Percentiles rank a stretch among this genome's conserved stretches.
These are phyloP conservation scores for Dorcus hopei DNA, from an alignment of 2,888 invertebrate genomes.

Conservation along the genomic window DNA sequence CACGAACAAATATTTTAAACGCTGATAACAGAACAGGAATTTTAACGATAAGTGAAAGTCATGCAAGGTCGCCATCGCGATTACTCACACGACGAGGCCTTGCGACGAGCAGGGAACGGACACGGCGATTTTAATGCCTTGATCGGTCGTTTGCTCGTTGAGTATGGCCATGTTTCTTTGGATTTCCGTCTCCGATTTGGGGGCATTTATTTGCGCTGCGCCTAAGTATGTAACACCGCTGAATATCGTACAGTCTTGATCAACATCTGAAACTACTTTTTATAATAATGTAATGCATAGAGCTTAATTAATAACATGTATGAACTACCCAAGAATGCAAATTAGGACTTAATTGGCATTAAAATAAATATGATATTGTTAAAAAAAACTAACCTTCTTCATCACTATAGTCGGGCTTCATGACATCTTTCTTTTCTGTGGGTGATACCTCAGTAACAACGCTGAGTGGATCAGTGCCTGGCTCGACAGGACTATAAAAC, in stretches of 20 bases:
- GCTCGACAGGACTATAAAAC: constrained; percentile 49
- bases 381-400: constrained; percentile 53
- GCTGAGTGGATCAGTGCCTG: constrained; percentile 34
- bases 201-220: constrained; percentile 85
- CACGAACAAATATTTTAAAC: neutral
- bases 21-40: neutral
- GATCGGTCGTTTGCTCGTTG: constrained; percentile 70
- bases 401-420: constrained; percentile 75
- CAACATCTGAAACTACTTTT: constrained; percentile 69
- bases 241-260: constrained; percentile 88
- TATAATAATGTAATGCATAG: neutral
- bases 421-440: constrained; percentile 71
- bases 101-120: constrained; percentile 91
- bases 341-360: too few species aligned
- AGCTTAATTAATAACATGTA: neutral
- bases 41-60: too few species aligned
- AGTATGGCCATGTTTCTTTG: constrained; percentile 90
- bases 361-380: too few species aligned
- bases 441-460: constrained; percentile 40
- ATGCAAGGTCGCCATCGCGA: neutral
- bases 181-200: constrained; percentile 89
- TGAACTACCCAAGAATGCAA: too few species aligned
- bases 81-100: constrained; percentile 86
- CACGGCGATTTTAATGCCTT: constrained; percentile 84
- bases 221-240: constrained; percentile 92